A percentile compares a stretch with the other conserved stretches of the same genome.
Conservation (phyloP, 1,140 invertebrate genomes). For the Neodiprion pinetum region DNA sequence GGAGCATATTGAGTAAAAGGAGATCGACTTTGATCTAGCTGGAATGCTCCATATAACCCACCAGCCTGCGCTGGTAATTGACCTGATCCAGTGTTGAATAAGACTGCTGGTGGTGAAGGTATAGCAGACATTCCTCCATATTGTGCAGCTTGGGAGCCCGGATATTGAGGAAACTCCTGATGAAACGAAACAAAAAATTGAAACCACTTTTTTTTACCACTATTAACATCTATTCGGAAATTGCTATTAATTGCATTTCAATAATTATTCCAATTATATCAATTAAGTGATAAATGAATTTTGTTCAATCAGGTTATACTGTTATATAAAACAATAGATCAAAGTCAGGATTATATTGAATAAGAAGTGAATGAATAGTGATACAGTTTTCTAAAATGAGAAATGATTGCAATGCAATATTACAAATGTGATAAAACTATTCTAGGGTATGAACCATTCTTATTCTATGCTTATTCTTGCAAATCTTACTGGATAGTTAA, state of each 20-base stretch:
- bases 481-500: slow-evolving; percentile 65
- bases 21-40: slow-evolving; percentile 68
- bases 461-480: slow-evolving; percentile 14
- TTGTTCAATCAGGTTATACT: no score
- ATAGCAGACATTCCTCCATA: slow-evolving; percentile 81
- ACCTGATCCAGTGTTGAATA: slow-evolving; percentile 79
- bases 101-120: slow-evolving; percentile 80
- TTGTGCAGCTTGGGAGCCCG: slow-evolving; percentile 64
- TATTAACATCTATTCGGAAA: no score
- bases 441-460: no score
- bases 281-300: no score
- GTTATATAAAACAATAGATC: slow-evolving; percentile 38
- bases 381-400: no score
- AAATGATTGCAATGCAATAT: no score
- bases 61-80: slow-evolving; percentile 75
- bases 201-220: slow-evolving; percentile 21
- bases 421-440: slow-evolving; percentile 26
- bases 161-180: slow-evolving; percentile 58
- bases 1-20: slow-evolving; percentile 73
- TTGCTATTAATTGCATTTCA: no score
- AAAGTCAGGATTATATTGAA: slow-evolving; percentile 15
- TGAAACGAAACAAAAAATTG: slow-evolving; percentile 24
- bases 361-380: slow-evolving; percentile 23
- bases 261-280: no score
- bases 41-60: slow-evolving; percentile 78